Conservation (phyloP, 2,113 vertebrate genomes). For the Zosterops pallidus region DNA sequence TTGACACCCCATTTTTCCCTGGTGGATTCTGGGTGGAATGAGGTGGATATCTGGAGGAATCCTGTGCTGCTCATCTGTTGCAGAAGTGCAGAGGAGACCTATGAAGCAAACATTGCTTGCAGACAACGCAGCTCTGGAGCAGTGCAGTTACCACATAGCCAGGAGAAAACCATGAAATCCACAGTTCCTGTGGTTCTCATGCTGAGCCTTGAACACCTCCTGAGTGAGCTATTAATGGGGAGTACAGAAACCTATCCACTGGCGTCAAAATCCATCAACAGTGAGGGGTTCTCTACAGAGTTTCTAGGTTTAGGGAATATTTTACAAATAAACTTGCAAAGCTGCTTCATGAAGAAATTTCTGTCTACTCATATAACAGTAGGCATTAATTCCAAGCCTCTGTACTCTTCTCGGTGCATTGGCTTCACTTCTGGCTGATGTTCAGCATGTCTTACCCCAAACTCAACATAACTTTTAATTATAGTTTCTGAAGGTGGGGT, state of each 20-base stretch:
- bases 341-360: neutral
- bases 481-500: neutral
- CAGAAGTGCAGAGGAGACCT: neutral
- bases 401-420: neutral
- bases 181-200: rapidly evolving
- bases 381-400: neutral
- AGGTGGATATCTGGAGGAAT: neutral
- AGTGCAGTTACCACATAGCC: neutral
- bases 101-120: neutral
- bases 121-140: neutral
- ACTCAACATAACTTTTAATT: neutral
- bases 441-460: neutral
- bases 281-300: neutral
- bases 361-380: neutral
- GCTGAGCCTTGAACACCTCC: neutral
- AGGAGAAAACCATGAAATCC: neutral
- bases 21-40: neutral
- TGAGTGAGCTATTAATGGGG: neutral
- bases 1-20: neutral
- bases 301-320: neutral
- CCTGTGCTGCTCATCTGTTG: neutral
- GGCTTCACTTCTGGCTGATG: neutral
- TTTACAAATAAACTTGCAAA: neutral
- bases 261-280: neutral
- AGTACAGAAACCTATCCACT: neutral